Evolutionary conservation across 2,113 vertebrate genomes (phyloP).

Genomic region (human (Homo sapiens)): GRCh38 chr9:16886501-16887000

Average conservation of each 20-base stretch:
- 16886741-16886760: neutral
- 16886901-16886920: constrained; percentile 41
- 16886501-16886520: too few relatives aligned
- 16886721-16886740: constrained; percentile 31
- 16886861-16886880: constrained; percentile 52
- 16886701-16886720: neutral
- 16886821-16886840: constrained; percentile 57
- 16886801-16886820: constrained; percentile 39
- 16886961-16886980: constrained; percentile 56
- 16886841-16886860: constrained; percentile 53
- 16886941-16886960: constrained; percentile 45
- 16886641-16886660: too few relatives aligned
- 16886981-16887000: constrained; percentile 65
- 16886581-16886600: too few relatives aligned
- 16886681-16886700: neutral
- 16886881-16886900: constrained; percentile 4
- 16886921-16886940: constrained; percentile 52
- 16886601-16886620: too few relatives aligned
- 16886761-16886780: constrained; percentile 27
- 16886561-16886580: too few relatives aligned
- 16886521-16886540: fast-evolving
- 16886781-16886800: constrained; percentile 61
- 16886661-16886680: too few relatives aligned
- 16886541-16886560: too few relatives aligned
- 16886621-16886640: too few relatives aligned